Percentiles rank a stretch among this genome's conserved stretches.
Evolutionary conservation across 2,113 vertebrate genomes (phyloP).

Genomic region (Prionailurus bengalensis): DNA sequence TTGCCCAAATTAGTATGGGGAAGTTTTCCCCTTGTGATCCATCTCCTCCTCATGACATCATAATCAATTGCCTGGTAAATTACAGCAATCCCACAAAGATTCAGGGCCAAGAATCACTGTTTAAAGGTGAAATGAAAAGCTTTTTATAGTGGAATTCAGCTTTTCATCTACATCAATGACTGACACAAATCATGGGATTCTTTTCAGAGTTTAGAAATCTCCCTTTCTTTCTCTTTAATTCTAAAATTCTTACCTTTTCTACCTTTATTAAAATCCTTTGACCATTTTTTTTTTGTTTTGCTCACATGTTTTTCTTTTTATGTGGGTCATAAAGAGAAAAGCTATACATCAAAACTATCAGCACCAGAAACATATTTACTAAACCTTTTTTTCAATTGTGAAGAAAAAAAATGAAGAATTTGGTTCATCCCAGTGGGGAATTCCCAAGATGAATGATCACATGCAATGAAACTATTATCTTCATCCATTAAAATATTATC

Average conservation of each 20-base stretch:
- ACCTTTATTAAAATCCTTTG: conserved; percentile 34
- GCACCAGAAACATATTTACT: conserved; percentile 62
- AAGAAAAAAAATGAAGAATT: conserved; percentile 58
- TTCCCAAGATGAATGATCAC: conserved; percentile 72
- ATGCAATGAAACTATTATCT: conserved; percentile 80
- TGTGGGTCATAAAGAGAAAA: conserved; percentile 22
- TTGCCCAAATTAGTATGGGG: conserved; percentile 58
- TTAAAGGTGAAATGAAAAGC: conserved; percentile 61
- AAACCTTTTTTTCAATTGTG: conserved; percentile 48
- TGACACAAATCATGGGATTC: conserved; percentile 53
- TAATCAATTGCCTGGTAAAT: conserved; percentile 72
- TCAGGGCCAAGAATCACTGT: conserved; percentile 52
- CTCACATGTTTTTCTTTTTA: not conserved
- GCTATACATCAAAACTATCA: conserved; percentile 58
- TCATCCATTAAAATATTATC: conserved; percentile 82
- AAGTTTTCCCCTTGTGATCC: conserved; percentile 62
- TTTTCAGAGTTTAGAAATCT: conserved; percentile 55
- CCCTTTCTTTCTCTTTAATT: conserved; percentile 11
- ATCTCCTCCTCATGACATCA: conserved; percentile 60
- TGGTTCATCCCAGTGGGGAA: conserved; percentile 61
- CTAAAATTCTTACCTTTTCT: conserved; percentile 37
- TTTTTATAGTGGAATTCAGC: conserved; percentile 55
- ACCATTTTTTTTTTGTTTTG: conserved; percentile 47
- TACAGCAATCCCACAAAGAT: conserved; percentile 63
- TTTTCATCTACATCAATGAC: conserved; percentile 51